These are phyloP conservation scores for Zoanthus gigantus DNA, from an alignment of 92 coral and sea anemone species.

Conservation along the genomic window DNA sequence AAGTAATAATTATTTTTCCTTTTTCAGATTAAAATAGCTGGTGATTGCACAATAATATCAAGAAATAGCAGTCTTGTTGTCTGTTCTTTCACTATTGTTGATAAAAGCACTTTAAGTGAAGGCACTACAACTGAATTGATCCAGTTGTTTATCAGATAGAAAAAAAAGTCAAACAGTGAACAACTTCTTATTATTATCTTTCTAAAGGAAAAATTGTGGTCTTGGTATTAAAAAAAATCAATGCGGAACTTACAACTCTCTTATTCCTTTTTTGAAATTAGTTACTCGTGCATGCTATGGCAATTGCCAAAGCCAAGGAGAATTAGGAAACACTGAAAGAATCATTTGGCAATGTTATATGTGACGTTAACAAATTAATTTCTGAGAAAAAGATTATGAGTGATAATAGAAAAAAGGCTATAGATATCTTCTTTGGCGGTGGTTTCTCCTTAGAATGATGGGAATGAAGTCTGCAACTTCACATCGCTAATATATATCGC, in stretches of 20 bases:
- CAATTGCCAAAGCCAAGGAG: not conserved
- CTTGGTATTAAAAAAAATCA: too few relatives aligned
- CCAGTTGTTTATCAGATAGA: too few relatives aligned
- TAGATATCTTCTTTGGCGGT: too few relatives aligned
- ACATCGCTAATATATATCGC: not conserved
- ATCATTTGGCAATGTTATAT: not conserved
- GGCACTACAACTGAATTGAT: not conserved
- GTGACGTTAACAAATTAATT: not conserved
- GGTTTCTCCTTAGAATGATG: not conserved
- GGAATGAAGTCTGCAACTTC: slow-evolving; percentile 19
- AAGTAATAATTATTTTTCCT: too few relatives aligned
- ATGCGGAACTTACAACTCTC: not conserved
- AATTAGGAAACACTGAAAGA: not conserved
- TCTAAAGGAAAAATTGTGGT: too few relatives aligned
- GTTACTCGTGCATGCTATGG: not conserved
- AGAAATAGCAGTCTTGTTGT: slow-evolving; percentile 10
- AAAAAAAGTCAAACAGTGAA: too few relatives aligned
- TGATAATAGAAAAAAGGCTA: too few relatives aligned
- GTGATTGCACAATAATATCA: not conserved
- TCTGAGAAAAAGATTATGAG: not conserved
- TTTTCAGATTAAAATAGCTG: slow-evolving; percentile 4
- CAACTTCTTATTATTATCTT: too few relatives aligned
- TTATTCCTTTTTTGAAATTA: not conserved
- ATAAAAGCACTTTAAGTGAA: not conserved
- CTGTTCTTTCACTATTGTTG: not conserved